Conservation (phyloP, 1,140 invertebrate species). For the Spodoptera litura region DNA sequence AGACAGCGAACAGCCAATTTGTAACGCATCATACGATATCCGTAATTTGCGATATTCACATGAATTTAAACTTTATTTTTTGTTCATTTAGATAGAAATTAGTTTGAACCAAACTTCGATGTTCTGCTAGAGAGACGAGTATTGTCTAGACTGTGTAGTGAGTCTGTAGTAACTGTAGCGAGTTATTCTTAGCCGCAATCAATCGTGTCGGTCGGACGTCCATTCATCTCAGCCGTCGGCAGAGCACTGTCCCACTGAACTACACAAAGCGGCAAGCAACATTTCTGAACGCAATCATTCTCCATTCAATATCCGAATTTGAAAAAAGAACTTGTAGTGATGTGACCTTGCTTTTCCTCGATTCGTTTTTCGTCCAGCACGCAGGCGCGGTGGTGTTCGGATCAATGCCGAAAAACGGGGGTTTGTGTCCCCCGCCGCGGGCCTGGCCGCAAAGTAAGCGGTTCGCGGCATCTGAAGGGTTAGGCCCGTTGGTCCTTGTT, state of each 20-base stretch:
- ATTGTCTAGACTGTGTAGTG: background rate
- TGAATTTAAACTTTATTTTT: too few relatives aligned
- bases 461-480: slow-evolving; percentile 83
- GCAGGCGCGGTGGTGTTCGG: slow-evolving; percentile 78
- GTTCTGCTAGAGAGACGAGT: background rate
- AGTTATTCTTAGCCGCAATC: slow-evolving; percentile 23
- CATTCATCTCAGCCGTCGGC: slow-evolving; percentile 43
- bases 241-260: slow-evolving; percentile 72
- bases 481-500: slow-evolving; percentile 68
- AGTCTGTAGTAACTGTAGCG: background rate
- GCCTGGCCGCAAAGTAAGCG: slow-evolving; percentile 77
- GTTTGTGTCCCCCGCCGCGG: slow-evolving; percentile 66
- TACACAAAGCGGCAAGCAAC: slow-evolving; percentile 65
- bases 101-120: background rate
- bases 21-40: background rate
- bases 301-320: slow-evolving; percentile 83
- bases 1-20: slow-evolving; percentile 20
- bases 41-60: slow-evolving; percentile 12
- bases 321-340: slow-evolving; percentile 82
- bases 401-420: slow-evolving; percentile 84
- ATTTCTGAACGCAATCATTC: slow-evolving; percentile 74
- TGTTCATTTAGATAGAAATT: too few relatives aligned
- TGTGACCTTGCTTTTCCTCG: slow-evolving; percentile 80
- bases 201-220: slow-evolving; percentile 35
- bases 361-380: slow-evolving; percentile 82